Evolutionary conservation across 53 echinoderm and acorn worm genomes (phyloP).

Genomic region (Arbacia lixula): DNA sequence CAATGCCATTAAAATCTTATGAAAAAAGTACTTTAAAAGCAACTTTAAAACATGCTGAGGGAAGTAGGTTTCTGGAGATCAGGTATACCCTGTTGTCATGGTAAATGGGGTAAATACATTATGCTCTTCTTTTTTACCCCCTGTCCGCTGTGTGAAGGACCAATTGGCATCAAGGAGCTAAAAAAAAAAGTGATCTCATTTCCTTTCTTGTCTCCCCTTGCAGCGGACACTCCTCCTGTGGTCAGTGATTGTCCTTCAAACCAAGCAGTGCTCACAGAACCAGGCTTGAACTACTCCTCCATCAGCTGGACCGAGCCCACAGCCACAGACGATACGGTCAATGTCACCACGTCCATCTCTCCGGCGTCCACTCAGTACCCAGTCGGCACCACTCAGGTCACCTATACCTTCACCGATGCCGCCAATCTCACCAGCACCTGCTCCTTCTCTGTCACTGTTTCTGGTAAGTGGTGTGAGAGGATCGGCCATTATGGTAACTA

Average conservation of each 20-base stretch:
- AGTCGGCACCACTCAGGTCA: slow-evolving; percentile 47
- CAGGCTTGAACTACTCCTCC: slow-evolving; percentile 47
- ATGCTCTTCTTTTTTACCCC: no score
- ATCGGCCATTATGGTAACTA: no score
- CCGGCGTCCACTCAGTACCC: slow-evolving; percentile 15
- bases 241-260: slow-evolving; percentile 28
- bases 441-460: slow-evolving; percentile 59
- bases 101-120: no score
- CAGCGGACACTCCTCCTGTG: slow-evolving; percentile 46
- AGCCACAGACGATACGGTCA: slow-evolving; percentile 56
- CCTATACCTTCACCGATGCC: slow-evolving; percentile 63
- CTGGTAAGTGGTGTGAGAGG: slow-evolving; percentile 60
- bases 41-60: no score
- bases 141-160: no score
- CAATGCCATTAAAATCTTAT: no score
- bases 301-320: slow-evolving; percentile 64
- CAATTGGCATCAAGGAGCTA: no score
- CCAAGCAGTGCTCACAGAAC: slow-evolving; percentile 60
- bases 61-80: no score
- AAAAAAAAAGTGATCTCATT: no score
- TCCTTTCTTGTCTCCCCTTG: background rate
- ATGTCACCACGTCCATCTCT: slow-evolving; percentile 32
- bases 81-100: no score
- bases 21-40: no score
- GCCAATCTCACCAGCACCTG: slow-evolving; percentile 50